Evolutionary conservation across 2,113 vertebrate genomes (phyloP).

Genomic region (Mastomys natalensis): DNA sequence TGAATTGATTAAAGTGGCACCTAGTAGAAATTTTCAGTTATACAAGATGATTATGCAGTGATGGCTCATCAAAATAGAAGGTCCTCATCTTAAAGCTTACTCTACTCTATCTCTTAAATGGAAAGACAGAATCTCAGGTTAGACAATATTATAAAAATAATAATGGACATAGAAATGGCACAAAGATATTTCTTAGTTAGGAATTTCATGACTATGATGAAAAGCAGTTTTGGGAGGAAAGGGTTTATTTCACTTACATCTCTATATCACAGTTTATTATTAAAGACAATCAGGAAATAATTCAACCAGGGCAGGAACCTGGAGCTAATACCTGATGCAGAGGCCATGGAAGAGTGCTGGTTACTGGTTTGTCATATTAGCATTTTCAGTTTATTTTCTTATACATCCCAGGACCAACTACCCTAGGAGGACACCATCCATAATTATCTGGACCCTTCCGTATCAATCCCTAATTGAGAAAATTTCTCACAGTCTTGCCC

Average conservation of each 20-base stretch:
- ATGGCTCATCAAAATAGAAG: not conserved
- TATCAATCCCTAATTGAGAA: not conserved
- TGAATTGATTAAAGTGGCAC: not conserved
- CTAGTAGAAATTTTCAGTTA: not conserved
- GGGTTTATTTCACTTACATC: not conserved
- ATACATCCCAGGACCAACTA: not conserved
- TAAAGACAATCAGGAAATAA: not conserved
- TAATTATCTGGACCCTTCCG: not conserved
- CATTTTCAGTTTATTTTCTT: not conserved
- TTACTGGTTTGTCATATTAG: not conserved
- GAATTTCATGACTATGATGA: not conserved
- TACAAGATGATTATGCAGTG: not conserved
- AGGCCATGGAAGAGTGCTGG: not conserved
- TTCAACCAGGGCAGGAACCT: not conserved
- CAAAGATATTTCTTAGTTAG: not conserved
- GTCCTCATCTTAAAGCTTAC: not conserved
- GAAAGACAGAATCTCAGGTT: not conserved
- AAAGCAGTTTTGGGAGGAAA: not conserved
- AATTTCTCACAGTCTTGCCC: not conserved
- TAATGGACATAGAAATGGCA: not conserved
- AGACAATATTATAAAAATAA: slow-evolving; percentile 20
- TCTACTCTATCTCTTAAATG: not conserved
- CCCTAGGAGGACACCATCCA: not conserved
- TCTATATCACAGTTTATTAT: not conserved
- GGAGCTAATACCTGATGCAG: not conserved